Evolutionary conservation across 1,140 invertebrate species (phyloP), one percentile per base, ranked within the genome.

Genomic region (Pantala flavescens): DNA sequence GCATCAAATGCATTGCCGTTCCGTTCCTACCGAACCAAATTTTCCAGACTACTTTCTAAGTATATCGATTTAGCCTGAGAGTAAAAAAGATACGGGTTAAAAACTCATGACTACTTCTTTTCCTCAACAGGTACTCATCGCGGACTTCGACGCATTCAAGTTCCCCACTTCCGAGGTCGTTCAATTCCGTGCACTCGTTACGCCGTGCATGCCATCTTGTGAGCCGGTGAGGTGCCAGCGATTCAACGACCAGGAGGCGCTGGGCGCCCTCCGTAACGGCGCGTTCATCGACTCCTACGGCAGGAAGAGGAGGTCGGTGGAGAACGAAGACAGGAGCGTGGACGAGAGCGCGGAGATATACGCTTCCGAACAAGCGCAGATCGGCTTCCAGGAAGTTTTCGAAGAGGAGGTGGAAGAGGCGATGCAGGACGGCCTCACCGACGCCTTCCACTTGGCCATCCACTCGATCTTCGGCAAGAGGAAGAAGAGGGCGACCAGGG

Each of bases 61-160:
- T n/a, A n/a, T n/a, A n/a, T n/a, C n/a, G n/a, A n/a, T n/a, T n/a
- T n/a, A n/a, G n/a, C n/a, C n/a, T n/a, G n/a, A n/a, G n/a, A n/a
- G n/a, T n/a, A n/a, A n/a, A n/a, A n/a, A n/a, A n/a, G n/a, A n/a
- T n/a, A n/a, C n/a, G n/a, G n/a, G n/a, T n/a, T n/a, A n/a, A n/a
- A n/a, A n/a, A n/a, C n/a, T n/a, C n/a, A n/a, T n/a, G n/a, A n/a
- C n/a, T n/a, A n/a, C 28, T 36, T 36, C 28, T 72, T 24, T 16
- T 23, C 5, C 16, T 72, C 71, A 24, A 24, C 87, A 93, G 88
- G 90, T 93, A 73, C 84, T 97, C 10, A 82, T 95, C n/a, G 94
- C 94, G 10, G 91, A 94, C 81, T 97, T 97, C 83, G 95, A 97
- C 81, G 95, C 95, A 12, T 97, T 97, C 88, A 96, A 97, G 82